phyloP scores from a whole-genome alignment of 2,113 vertebrate species.

The Xiphophorus hellerii region DNA sequence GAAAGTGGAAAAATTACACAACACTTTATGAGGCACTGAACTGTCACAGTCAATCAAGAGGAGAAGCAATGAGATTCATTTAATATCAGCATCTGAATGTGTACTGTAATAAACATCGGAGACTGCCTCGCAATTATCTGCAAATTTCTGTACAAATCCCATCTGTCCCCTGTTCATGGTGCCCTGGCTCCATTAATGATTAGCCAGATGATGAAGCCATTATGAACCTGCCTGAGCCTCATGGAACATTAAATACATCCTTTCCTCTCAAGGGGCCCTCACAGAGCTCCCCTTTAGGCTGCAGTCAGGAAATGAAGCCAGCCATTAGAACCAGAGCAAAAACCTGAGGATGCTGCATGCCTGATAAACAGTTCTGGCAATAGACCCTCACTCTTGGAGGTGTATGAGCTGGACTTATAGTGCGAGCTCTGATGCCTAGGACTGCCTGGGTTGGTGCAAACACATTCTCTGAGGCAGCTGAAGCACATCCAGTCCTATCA shows the following conservation, averaged over 20 bases:
- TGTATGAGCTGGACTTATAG: background rate
- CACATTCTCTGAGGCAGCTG: constrained; percentile 8
- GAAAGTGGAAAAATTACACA: background rate
- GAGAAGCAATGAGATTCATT: background rate
- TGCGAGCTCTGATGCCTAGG: background rate
- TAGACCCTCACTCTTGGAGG: background rate
- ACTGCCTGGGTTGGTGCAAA: background rate
- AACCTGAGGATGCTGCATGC: background rate
- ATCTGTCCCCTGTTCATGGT: constrained; percentile 20
- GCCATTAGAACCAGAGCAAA: constrained; percentile 47
- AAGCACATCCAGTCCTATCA: constrained; percentile 10
- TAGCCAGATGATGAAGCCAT: constrained; percentile 70
- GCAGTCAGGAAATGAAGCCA: constrained; percentile 68
- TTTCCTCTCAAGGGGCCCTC: constrained; percentile 68
- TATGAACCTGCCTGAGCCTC: constrained; percentile 70
- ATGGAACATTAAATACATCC: constrained; percentile 76
- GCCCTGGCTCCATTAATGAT: constrained; percentile 53
- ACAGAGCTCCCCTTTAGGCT: constrained; percentile 44
- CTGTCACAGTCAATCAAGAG: background rate
- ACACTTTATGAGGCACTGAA: background rate
- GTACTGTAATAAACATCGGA: background rate
- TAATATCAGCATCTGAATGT: background rate
- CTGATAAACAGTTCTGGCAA: background rate
- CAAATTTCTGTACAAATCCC: constrained; percentile 1
- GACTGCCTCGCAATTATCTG: background rate